Evolutionary conservation across 2,797 vertebrate species (phyloP).

Genomic region (Erpetoichthys calabaricus): DNA sequence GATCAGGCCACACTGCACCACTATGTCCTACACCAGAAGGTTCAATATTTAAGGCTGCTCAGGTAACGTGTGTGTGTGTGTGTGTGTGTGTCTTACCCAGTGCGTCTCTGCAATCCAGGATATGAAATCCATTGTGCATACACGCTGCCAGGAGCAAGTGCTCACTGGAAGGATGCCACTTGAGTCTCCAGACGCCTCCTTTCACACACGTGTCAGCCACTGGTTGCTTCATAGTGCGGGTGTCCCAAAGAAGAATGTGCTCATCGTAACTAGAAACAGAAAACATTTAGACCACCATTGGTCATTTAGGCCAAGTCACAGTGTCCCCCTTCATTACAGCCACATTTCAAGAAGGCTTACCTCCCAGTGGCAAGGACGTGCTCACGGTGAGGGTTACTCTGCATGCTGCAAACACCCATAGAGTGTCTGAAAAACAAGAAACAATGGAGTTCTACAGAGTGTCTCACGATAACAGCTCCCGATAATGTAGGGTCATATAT

Average conservation of each 20-base stretch:
- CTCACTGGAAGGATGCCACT: slow-evolving; percentile 72
- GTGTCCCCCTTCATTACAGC: not conserved
- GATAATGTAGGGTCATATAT: no score
- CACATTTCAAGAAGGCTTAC: slow-evolving; percentile 34
- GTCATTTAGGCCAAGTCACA: not conserved
- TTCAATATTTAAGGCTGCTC: no score
- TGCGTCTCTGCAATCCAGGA: slow-evolving; percentile 62
- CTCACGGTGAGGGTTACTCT: slow-evolving; percentile 70
- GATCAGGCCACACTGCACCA: no score
- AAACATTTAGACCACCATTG: rapidly evolving
- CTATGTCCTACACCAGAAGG: no score
- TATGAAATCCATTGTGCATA: slow-evolving; percentile 80
- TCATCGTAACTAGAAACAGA: slow-evolving; percentile 70
- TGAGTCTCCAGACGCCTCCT: slow-evolving; percentile 87
- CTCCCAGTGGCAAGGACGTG: slow-evolving; percentile 82
- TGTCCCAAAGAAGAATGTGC: slow-evolving; percentile 81
- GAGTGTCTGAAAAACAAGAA: slow-evolving; percentile 53
- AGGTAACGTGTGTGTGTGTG: no score
- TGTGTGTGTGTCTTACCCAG: slow-evolving; percentile 29
- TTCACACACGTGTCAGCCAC: slow-evolving; percentile 54
- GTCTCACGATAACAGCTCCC: no score
- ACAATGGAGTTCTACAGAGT: not conserved
- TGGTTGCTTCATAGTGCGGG: slow-evolving; percentile 68
- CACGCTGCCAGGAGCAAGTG: slow-evolving; percentile 83
- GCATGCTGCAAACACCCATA: slow-evolving; percentile 91